These are phyloP conservation scores for Amblyopsis hoosieri DNA, from an alignment of 2,797 vertebrate genomes.

Conservation along the genomic window DNA sequence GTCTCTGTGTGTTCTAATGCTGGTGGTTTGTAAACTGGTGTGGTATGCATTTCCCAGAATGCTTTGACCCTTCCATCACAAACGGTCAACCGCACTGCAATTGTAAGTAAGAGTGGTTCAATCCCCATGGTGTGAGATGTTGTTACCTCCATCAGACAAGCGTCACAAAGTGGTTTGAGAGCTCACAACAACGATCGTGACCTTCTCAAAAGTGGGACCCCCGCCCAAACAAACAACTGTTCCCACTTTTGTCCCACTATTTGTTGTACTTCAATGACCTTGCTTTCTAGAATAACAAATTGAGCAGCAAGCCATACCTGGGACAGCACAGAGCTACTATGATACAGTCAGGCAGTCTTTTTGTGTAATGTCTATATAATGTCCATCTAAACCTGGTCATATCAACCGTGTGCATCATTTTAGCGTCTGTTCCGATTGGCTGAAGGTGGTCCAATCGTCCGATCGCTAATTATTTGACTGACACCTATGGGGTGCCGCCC, in stretches of 20 bases:
- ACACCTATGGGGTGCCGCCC: no score
- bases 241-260: constrained; percentile 34
- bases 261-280: constrained; percentile 63
- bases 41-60: no score
- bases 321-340: constrained; percentile 32
- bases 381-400: not conserved
- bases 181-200: constrained; percentile 43
- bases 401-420: no score
- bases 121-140: constrained; percentile 4
- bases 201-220: constrained; percentile 53
- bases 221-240: constrained; percentile 41
- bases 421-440: no score
- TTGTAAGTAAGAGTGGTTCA: no score
- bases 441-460: no score
- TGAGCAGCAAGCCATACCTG: constrained; percentile 20
- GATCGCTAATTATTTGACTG: no score
- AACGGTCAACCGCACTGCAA: no score
- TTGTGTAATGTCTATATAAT: not conserved
- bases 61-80: no score
- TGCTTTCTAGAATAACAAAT: constrained; percentile 38
- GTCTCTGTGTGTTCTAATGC: not conserved
- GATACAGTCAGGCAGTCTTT: not conserved
- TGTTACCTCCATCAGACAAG: constrained; percentile 39
- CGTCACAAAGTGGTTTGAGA: constrained; percentile 44
- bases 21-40: no score